phyloP scores from a whole-genome alignment of 2,113 vertebrate genomes.

The Sterna hirundo region DNA sequence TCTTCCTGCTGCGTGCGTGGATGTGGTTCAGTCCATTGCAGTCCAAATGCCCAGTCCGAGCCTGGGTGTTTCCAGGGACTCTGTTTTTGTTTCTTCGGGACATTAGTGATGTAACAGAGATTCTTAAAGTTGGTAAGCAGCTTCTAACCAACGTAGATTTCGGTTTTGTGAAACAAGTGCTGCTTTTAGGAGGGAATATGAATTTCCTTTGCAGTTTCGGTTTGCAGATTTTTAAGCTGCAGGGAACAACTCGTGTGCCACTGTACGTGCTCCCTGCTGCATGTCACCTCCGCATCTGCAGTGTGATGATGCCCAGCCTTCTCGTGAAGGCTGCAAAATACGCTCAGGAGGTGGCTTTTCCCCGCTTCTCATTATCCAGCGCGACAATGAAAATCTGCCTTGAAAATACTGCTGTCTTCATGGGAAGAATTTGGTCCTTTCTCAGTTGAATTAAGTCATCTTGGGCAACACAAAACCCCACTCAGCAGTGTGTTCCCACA shows the following conservation, averaged over 20 bases:
- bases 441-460: not conserved
- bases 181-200: not conserved
- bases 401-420: not conserved
- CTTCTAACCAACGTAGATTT: not conserved
- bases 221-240: not conserved
- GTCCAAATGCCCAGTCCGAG: not conserved
- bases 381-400: not conserved
- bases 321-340: not conserved
- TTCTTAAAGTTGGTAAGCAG: not conserved
- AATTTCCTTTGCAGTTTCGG: not conserved
- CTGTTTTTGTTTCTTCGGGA: not conserved
- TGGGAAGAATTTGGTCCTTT: not conserved
- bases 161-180: not conserved
- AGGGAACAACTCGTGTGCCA: not conserved
- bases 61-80: not conserved
- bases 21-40: not conserved
- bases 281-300: accelerated
- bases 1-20: not conserved
- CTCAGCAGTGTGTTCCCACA: not conserved
- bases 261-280: not conserved
- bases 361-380: not conserved
- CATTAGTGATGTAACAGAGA: not conserved
- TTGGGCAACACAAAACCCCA: not conserved
- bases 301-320: not conserved
- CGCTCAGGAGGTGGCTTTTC: not conserved